Conservation (phyloP, 2,888 invertebrate species). For the Agriopis marginaria region DNA sequence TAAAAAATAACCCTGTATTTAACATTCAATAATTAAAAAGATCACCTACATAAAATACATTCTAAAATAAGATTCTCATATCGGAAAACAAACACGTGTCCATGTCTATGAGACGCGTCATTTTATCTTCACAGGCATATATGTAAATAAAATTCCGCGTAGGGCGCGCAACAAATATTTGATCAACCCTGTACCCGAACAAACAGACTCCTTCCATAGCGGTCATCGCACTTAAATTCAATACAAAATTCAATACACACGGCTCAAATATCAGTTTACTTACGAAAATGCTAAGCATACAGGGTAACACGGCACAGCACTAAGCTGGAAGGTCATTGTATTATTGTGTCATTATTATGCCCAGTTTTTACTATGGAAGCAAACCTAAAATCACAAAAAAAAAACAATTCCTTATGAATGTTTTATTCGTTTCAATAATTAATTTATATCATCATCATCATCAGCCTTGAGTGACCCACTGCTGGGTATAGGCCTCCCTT, state of each 20-base stretch:
- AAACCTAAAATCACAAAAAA: no score
- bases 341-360: no score
- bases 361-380: no score
- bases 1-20: no score
- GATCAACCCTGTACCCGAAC: conserved; percentile 12
- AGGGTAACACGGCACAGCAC: no score
- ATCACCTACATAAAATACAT: neutral
- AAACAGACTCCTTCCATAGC: conserved; percentile 7
- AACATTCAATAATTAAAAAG: no score
- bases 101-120: neutral
- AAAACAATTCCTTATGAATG: no score
- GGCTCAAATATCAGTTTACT: neutral
- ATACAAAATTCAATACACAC: conserved; percentile 3
- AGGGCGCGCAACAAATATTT: conserved; percentile 15
- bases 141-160: conserved; percentile 11
- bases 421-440: no score
- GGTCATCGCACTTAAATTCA: conserved; percentile 17
- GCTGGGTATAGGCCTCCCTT: no score
- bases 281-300: neutral
- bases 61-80: neutral
- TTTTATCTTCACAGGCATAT: neutral
- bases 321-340: no score
- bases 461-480: no score
- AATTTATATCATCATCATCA: no score
- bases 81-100: neutral